Percentiles rank a stretch among this genome's conserved stretches.
These are phyloP conservation scores for Synanthedon myopaeformis DNA, from an alignment of 2,888 invertebrate species.

Conservation along the genomic window DNA sequence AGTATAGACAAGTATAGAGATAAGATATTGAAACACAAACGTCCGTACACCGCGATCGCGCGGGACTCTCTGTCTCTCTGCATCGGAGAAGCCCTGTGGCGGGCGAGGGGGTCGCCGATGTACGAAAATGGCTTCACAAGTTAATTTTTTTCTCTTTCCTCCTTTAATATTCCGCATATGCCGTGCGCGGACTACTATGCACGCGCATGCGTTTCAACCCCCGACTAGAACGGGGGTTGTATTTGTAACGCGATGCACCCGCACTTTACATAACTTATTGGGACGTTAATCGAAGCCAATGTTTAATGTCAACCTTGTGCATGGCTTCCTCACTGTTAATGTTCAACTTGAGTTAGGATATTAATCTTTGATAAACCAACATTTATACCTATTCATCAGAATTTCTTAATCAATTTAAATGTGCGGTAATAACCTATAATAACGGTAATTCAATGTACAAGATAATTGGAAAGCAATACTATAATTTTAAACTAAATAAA, in stretches of 20 bases:
- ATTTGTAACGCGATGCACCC: slow-evolving; percentile 64
- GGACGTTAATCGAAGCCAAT: slow-evolving; percentile 64
- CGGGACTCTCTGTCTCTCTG: slow-evolving; percentile 36
- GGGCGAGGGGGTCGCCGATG: slow-evolving; percentile 59
- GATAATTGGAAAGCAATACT: too few relatives aligned
- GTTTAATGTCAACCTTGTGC: slow-evolving; percentile 62
- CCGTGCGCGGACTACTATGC: slow-evolving; percentile 58
- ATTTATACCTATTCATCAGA: slow-evolving; percentile 29
- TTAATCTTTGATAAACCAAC: slow-evolving; percentile 48
- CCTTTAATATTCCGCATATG: slow-evolving; percentile 71
- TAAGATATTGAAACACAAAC: slow-evolving; percentile 1
- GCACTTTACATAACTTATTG: slow-evolving; percentile 68
- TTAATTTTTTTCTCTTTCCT: slow-evolving; percentile 71
- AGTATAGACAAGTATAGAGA: slow-evolving; percentile 1
- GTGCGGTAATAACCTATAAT: too few relatives aligned
- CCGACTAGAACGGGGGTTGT: slow-evolving; percentile 49
- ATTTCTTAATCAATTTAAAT: slow-evolving; percentile 1
- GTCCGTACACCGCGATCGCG: slow-evolving; percentile 2
- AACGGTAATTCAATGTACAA: too few relatives aligned
- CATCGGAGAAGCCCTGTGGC: slow-evolving; percentile 47
- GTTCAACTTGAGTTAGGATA: slow-evolving; percentile 34
- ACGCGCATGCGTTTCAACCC: slow-evolving; percentile 62
- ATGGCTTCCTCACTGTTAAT: slow-evolving; percentile 41
- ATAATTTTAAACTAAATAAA: too few relatives aligned
- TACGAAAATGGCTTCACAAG: slow-evolving; percentile 71